A percentile compares a stretch with the other conserved stretches of the same genome.
These are phyloP conservation scores for Phyllotis vaccarum DNA, from an alignment of 2,797 vertebrate genomes.

Conservation along the genomic window DNA sequence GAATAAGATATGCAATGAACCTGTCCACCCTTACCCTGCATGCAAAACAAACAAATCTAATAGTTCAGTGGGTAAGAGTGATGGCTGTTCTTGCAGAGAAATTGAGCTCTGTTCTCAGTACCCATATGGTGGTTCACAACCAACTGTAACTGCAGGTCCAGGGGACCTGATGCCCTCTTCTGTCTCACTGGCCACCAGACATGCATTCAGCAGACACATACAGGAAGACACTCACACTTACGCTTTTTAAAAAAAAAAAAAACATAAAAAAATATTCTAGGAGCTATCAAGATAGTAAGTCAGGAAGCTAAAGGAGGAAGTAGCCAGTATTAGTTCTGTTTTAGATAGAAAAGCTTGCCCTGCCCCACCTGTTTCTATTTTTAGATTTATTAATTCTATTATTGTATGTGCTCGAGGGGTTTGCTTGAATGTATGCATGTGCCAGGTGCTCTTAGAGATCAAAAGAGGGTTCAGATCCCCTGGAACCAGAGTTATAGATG, in stretches of 20 bases:
- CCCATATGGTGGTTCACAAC: not conserved
- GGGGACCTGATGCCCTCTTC: not conserved
- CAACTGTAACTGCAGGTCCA: not conserved
- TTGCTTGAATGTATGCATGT: not conserved
- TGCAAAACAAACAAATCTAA: not conserved
- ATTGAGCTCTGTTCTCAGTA: not conserved
- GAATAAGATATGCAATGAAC: not conserved
- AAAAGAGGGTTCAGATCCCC: no score
- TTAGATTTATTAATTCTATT: not conserved
- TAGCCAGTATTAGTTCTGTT: not conserved
- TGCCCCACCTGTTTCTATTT: not conserved
- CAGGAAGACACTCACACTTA: not conserved
- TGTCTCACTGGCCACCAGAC: not conserved
- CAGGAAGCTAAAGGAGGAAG: constrained; percentile 17
- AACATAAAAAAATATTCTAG: not conserved
- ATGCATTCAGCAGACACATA: not conserved
- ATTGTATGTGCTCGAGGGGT: not conserved
- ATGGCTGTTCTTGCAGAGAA: not conserved
- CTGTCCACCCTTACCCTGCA: not conserved
- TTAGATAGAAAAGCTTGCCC: not conserved
- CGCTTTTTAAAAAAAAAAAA: not conserved
- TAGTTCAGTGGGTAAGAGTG: not conserved
- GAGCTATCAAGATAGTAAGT: not conserved
- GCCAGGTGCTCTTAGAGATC: no score
- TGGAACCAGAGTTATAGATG: no score